Evolutionary conservation across 2,888 invertebrate species (phyloP), one percentile per base, ranked within the genome.

Genomic region (Apodemia duryi): DNA sequence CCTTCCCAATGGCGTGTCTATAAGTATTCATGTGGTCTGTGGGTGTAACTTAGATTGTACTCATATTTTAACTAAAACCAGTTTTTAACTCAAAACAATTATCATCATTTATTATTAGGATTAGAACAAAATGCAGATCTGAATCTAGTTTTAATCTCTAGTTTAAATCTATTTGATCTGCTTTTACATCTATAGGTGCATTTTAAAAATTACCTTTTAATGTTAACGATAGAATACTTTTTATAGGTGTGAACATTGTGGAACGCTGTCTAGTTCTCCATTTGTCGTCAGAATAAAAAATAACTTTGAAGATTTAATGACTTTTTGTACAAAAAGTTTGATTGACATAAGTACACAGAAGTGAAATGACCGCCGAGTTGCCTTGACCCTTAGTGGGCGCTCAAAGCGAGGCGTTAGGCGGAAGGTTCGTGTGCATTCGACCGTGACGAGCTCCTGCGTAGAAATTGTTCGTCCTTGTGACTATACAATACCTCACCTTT

Each of bases 391-490:
- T 64, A 43, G 66, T 65, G 57, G 65, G 68, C 68, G 69, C 69
- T 67, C 68, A 67, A 65, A 68, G 70, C 75, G 74, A 77, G 77
- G 78, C 78, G 77, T 81, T 80, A 88, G 76, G 85, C 90, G 91
- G 91, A 91, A 91, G 91, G 79, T 77, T 79, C 74, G 81, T 75
- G 87, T 67, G 75, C 86, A 76, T 72, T 78, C 86, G 79, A 83
- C 81, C 86, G 84, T 73, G 81, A 83, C 86, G 79, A 70, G 69
- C 68, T 75, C 88, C 87, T 87, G 88, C 88, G 88, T 87, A 88
- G 89, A 90, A 88, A 89, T 85, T 80, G 85, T 82, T 80, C 86
- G 91, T 89, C 90, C 90, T 91, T 91, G 89, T 74, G 74, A 75
- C 74, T 73, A 72, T 72, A 78, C 77, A 78, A 77, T 77, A 74